phyloP scores from a whole-genome alignment of 1,140 invertebrate species.

The Panulirus ornatus region DNA sequence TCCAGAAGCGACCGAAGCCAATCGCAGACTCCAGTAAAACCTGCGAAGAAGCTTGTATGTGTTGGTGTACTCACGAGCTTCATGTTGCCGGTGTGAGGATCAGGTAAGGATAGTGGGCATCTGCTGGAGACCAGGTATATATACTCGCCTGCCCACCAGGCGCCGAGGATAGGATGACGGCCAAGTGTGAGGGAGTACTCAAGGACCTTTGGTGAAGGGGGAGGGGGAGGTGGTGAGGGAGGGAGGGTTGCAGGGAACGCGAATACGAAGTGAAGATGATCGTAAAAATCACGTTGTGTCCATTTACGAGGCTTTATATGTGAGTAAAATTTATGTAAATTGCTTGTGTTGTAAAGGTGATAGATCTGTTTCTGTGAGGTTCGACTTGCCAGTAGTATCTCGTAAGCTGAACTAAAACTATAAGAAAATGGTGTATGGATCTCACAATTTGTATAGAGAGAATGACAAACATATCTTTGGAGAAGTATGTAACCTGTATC shows the following conservation, averaged over 20 bases:
- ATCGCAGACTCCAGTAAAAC: not conserved
- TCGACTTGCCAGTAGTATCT: too few relatives aligned
- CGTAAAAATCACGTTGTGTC: too few relatives aligned
- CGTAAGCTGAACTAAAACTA: too few relatives aligned
- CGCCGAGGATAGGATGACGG: not conserved
- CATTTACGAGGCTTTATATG: too few relatives aligned
- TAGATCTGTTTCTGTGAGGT: too few relatives aligned
- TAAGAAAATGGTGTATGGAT: too few relatives aligned
- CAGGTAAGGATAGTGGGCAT: not conserved
- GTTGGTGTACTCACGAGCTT: not conserved
- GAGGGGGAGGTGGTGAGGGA: not conserved
- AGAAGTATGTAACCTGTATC: too few relatives aligned
- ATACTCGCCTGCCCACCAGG: constrained; percentile 5
- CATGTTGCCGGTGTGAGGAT: constrained; percentile 18
- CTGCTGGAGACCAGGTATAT: not conserved
- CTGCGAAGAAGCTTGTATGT: not conserved
- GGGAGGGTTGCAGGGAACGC: not conserved
- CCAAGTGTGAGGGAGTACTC: not conserved
- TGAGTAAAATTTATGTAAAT: too few relatives aligned
- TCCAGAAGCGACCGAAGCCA: not conserved
- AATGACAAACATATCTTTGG: too few relatives aligned
- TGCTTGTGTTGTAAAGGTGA: too few relatives aligned
- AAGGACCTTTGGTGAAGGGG: not conserved
- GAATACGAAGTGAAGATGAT: not conserved
- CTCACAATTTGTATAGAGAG: too few relatives aligned